Evolutionary conservation across 2,113 vertebrate genomes (phyloP), one percentile per base, ranked within the genome.

Genomic region (Etheostoma spectabile): DNA sequence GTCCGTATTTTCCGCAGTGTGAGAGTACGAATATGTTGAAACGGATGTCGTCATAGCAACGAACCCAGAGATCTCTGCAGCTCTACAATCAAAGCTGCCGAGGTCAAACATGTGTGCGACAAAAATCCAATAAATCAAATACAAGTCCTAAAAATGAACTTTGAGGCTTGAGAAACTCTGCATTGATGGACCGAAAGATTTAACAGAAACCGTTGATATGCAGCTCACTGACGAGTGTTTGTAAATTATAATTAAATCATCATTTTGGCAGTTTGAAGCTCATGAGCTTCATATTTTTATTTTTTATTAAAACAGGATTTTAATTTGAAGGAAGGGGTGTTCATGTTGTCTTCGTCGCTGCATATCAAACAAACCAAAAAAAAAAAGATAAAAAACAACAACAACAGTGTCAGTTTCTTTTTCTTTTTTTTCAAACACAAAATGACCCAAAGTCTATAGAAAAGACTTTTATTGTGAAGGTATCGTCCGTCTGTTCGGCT

Each of bases 181-280:
- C 46, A 1, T 8, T 0, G 16, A 24, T 46, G 72, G 60, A 11
- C 38, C 10, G 38, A 42, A 42, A 42, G 38, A 42, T 42, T 11
- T 11, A 11, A 46, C 42, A 65, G 22, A 64, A 42, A 18, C 6
- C 0, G 13, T 74, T 61, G 62, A 63, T 46, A 15, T 74, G 74
- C 74, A 73, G 82, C 72, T 74, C 24, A 45, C 5, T 48, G 27
- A 15, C 49, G 55, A 65, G 49, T 61, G 5, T 38, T 46, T 62
- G 48, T 10, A 24, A 49, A 61, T 46, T 0, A n/a, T n/a, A 22
- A 24, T 52, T 3, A 7, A 55, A 27, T 15, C 24, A 75, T 52
- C 11, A 0, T 33, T 67, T 75, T 64, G 88, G 88, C 85, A 92
- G 85, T 90, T 71, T 2, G 63, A 90, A 74, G 89, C 85, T 80